Evolutionary conservation across 2,888 invertebrate genomes (phyloP), one percentile per base, ranked within the genome.

Genomic region (Euzophera pinguis): DNA sequence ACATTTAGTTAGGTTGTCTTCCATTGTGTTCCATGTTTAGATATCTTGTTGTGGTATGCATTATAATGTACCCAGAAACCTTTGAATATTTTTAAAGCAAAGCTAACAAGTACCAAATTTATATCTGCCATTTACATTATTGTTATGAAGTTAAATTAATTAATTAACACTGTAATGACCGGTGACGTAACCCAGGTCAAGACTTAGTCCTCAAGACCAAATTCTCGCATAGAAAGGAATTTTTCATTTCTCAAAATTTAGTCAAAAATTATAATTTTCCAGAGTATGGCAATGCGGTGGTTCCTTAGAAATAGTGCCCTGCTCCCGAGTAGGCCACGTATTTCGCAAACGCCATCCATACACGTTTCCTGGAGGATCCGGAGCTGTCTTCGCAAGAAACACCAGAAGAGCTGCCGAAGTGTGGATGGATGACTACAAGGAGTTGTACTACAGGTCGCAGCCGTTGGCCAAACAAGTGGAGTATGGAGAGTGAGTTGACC

Each of bases 361-460:
- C 88, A 97, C 98, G 35, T 99, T 99, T 91, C 99, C 99, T 0
- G 99, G 94, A 0, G 99, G 99, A 5, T 98, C 98, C 57, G 99
- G 99, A 1, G 98, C 97, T 61, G 98, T 99, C 16, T 98, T 99
- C 83, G 98, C 98, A 0, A 92, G 96, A 74, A 99, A 99, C 85
- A 99, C 99, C 0, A 92, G 99, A 53, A 91, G 99, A 61, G 99
- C 99, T 0, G 99, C 99, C 0, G 99, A 99, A 86, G 99, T 99
- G 9, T 99, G 99, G 99, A 98, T 99, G 98, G 99, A 99, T 76
- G 97, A 98, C 58, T 99, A 97, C 88, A 99, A 99, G 82, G 94
- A 97, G 70, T 96, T 96, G 75, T 99, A 99, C 84, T 98, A 98
- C 76, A 93, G 95, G 53, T 95, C 98, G 1, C 99, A 99, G 62